Evolutionary conservation across 1,140 invertebrate species (phyloP).

Genomic region (Scylla paramamosain): DNA sequence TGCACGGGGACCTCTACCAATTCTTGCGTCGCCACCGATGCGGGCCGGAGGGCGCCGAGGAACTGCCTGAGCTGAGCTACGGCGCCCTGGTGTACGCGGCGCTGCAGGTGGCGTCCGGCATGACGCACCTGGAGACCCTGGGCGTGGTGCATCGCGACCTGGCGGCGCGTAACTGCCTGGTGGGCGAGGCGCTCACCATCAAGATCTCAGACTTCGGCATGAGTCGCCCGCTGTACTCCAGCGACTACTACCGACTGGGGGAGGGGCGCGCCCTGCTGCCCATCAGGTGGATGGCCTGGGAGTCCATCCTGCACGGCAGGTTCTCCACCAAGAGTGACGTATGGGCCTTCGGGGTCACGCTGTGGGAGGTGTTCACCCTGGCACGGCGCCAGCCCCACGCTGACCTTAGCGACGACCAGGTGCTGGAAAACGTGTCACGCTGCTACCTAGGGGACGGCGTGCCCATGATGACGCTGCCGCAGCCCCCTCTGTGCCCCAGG

Average conservation of each 20-base stretch:
- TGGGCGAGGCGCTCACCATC: slow-evolving; percentile 79
- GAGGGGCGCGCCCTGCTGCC: slow-evolving; percentile 85
- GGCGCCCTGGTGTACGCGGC: slow-evolving; percentile 85
- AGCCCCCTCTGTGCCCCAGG: slow-evolving; percentile 84
- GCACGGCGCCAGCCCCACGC: slow-evolving; percentile 90
- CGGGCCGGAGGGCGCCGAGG: slow-evolving; percentile 84
- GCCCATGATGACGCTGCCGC: slow-evolving; percentile 82
- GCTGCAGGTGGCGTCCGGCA: slow-evolving; percentile 89
- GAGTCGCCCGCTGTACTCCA: slow-evolving; percentile 84
- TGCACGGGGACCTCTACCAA: slow-evolving; percentile 78
- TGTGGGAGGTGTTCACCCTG: slow-evolving; percentile 94
- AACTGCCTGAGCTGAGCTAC: slow-evolving; percentile 84
- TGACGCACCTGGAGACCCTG: slow-evolving; percentile 91
- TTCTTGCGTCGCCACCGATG: slow-evolving; percentile 85
- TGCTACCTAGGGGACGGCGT: slow-evolving; percentile 86
- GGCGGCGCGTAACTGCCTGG: slow-evolving; percentile 84
- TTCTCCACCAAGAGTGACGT: slow-evolving; percentile 93
- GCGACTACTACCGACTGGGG: slow-evolving; percentile 84
- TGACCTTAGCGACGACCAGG: slow-evolving; percentile 88
- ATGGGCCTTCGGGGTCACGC: slow-evolving; percentile 92
- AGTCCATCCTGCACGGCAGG: slow-evolving; percentile 84
- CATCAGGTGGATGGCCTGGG: slow-evolving; percentile 78
- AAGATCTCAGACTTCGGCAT: slow-evolving; percentile 84
- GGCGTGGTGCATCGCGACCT: slow-evolving; percentile 90
- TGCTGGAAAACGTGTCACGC: slow-evolving; percentile 88